phyloP scores from a whole-genome alignment of 2,888 invertebrate genomes.

The Eristalis intricaria region DNA sequence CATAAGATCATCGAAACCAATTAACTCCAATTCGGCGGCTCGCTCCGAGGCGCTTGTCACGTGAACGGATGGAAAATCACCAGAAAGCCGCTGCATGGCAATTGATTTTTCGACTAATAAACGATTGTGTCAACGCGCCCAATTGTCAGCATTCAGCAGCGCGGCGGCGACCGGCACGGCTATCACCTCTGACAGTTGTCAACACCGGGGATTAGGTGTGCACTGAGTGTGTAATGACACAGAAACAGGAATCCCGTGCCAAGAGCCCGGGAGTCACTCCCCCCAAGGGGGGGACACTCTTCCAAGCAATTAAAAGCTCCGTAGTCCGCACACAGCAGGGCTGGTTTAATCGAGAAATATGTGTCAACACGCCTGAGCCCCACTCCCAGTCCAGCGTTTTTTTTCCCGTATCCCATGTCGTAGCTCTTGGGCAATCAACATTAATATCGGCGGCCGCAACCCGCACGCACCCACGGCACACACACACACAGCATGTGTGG shows the following conservation, averaged over 20 bases:
- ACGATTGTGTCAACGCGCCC: conserved; percentile 19
- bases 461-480: conserved; percentile 10
- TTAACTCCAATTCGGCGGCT: conserved; percentile 9
- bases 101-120: conserved; percentile 24
- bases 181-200: conserved; percentile 34
- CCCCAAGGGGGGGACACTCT: neutral
- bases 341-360: conserved; percentile 45
- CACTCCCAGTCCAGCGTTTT: conserved; percentile 13
- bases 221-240: conserved; percentile 4
- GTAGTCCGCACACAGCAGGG: conserved; percentile 12
- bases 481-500: neutral
- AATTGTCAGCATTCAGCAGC: conserved; percentile 9
- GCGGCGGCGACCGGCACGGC: conserved; percentile 15
- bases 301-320: conserved; percentile 59
- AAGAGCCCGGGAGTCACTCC: neutral
- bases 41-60: neutral
- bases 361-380: conserved; percentile 53
- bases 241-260: conserved; percentile 18
- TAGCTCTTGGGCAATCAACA: conserved; percentile 19
- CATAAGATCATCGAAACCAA: conserved; percentile 37
- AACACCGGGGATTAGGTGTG: conserved; percentile 14
- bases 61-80: neutral
- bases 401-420: neutral
- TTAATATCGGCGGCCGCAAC: conserved; percentile 31
- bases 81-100: neutral